phyloP scores from a whole-genome alignment of 2,888 invertebrate genomes.

The Spisula solida region DNA sequence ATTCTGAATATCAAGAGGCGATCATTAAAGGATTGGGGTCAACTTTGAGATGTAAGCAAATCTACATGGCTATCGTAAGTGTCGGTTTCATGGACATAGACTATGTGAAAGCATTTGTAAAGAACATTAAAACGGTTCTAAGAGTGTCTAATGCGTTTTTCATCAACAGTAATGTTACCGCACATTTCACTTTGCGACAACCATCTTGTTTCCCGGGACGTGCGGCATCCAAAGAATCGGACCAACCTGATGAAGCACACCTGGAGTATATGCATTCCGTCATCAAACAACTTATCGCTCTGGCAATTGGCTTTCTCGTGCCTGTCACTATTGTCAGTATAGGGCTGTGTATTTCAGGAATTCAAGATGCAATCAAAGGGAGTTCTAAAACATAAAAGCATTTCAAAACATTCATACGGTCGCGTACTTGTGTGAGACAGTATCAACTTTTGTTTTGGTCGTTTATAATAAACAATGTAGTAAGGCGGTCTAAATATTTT shows the following conservation, averaged over 20 bases:
- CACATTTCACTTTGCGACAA: neutral
- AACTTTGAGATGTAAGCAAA: neutral
- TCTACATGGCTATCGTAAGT: neutral
- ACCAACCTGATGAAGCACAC: neutral
- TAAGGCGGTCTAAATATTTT: too few relatives aligned
- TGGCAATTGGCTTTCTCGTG: neutral
- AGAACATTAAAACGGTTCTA: neutral
- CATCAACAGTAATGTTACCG: neutral
- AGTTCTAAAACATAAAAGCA: too few relatives aligned
- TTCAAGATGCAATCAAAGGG: neutral
- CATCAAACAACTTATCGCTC: neutral
- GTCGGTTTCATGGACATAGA: neutral
- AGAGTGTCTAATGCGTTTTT: neutral
- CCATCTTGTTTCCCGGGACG: neutral
- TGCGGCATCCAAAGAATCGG: too few relatives aligned
- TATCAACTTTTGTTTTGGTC: too few relatives aligned
- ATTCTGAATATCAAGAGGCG: neutral
- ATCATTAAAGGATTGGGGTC: neutral
- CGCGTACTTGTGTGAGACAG: too few relatives aligned
- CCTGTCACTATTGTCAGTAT: neutral
- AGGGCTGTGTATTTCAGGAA: neutral
- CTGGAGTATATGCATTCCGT: neutral
- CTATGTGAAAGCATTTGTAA: neutral
- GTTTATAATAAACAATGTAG: too few relatives aligned
- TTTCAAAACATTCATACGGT: too few relatives aligned